Conservation (phyloP, 1,140 invertebrate species). For the Caenorhabditis remanei region DNA sequence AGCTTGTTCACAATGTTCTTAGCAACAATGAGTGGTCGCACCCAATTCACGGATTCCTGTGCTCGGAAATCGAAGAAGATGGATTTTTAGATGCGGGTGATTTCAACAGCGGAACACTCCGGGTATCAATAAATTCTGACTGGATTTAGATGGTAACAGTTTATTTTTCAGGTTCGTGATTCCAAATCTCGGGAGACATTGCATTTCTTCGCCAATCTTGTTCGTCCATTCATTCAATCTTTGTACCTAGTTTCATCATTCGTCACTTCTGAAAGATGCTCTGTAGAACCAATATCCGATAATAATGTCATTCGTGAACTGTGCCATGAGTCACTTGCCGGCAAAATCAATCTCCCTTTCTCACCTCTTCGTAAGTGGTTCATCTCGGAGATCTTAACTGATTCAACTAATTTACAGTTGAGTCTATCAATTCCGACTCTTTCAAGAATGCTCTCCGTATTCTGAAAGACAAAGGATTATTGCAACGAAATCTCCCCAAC, state of each 20-base stretch:
- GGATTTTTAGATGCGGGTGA: constrained; percentile 18
- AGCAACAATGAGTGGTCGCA: constrained; percentile 45
- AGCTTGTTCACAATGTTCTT: constrained; percentile 51
- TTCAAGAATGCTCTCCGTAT: constrained; percentile 58
- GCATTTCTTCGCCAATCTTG: constrained; percentile 62
- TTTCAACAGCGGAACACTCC: not conserved
- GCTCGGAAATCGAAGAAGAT: constrained; percentile 31
- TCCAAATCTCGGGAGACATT: constrained; percentile 37
- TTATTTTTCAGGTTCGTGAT: not conserved
- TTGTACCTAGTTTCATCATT: constrained; percentile 54
- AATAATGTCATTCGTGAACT: constrained; percentile 38
- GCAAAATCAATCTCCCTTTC: constrained; percentile 23
- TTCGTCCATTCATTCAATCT: constrained; percentile 64
- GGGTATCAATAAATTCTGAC: not conserved
- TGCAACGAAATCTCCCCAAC: constrained; percentile 11
- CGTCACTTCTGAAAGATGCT: constrained; percentile 26
- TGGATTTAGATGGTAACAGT: not conserved
- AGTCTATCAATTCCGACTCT: constrained; percentile 59
- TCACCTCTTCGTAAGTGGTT: constrained; percentile 43
- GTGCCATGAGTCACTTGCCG: constrained; percentile 54
- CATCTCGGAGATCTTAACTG: not conserved
- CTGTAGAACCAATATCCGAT: constrained; percentile 11
- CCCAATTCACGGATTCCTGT: not conserved
- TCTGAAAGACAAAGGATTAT: constrained; percentile 50
- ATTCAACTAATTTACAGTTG: constrained; percentile 51